phyloP scores from a whole-genome alignment of 2,888 invertebrate species.

The Nomada fabriciana region DNA sequence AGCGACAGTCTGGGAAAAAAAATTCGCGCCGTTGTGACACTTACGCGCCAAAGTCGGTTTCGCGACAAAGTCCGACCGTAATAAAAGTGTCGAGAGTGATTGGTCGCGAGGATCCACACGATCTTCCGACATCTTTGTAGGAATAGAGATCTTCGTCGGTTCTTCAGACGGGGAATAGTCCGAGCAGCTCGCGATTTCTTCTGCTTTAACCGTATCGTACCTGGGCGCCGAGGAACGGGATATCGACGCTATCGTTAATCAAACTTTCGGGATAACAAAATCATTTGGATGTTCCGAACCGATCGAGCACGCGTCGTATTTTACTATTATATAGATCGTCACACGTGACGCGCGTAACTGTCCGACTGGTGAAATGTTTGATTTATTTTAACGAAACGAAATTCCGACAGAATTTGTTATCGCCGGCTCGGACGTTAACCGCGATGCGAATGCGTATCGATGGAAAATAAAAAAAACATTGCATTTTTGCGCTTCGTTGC shows the following conservation, averaged over 20 bases:
- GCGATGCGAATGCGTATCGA: conserved; percentile 34
- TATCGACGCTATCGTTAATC: conserved; percentile 29
- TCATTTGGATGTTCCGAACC: conserved; percentile 51
- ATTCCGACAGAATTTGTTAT: conserved; percentile 33
- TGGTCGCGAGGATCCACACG: neutral
- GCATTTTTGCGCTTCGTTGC: neutral
- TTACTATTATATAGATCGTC: conserved; percentile 43
- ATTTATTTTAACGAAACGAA: conserved; percentile 64
- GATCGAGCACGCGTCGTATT: conserved; percentile 57
- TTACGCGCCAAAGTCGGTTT: conserved; percentile 32
- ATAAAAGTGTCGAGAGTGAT: conserved; percentile 62
- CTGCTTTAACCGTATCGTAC: too few species aligned
- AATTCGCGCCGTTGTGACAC: conserved; percentile 59
- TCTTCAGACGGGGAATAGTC: neutral
- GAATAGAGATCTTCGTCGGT: neutral
- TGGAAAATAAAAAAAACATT: conserved; percentile 41
- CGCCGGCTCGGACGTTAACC: conserved; percentile 34
- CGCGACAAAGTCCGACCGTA: conserved; percentile 37
- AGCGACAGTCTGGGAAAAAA: conserved; percentile 51
- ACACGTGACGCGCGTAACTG: conserved; percentile 52
- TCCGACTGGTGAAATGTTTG: conserved; percentile 48
- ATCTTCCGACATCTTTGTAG: neutral
- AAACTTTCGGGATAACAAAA: conserved; percentile 48
- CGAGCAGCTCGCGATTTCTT: neutral
- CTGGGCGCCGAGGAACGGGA: neutral